Percentiles rank a stretch among this genome's conserved stretches.
Conservation (phyloP, 2,113 vertebrate genomes). For the Pachypanchax playfairii region DNA sequence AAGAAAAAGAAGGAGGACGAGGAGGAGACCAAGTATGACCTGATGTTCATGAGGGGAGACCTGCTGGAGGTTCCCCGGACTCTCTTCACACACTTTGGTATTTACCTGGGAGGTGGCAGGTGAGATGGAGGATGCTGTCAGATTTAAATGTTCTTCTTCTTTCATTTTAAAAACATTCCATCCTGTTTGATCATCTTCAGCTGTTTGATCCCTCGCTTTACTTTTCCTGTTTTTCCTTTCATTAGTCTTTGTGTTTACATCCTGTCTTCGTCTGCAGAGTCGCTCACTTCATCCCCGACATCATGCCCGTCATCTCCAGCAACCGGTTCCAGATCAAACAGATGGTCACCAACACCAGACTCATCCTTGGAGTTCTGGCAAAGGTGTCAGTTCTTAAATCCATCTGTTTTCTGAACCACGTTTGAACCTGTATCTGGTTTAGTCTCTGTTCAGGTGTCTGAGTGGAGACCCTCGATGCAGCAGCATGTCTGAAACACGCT, state of each 20-base stretch:
- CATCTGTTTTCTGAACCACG: no score
- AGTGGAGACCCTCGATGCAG: no score
- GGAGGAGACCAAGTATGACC: not conserved
- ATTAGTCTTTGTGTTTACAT: not conserved
- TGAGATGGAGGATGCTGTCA: conserved; percentile 11
- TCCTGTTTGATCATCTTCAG: not conserved
- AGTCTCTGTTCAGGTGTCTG: no score
- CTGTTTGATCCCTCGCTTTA: no score
- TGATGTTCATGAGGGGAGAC: conserved; percentile 84
- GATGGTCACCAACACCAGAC: conserved; percentile 89
- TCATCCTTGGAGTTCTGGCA: conserved; percentile 85
- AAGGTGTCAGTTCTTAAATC: conserved; percentile 60
- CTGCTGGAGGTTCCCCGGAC: conserved; percentile 91
- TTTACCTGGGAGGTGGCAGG: conserved; percentile 86
- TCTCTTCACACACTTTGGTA: conserved; percentile 92
- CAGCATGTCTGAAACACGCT: no score
- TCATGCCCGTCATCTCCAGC: conserved; percentile 82
- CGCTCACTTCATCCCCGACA: conserved; percentile 92
- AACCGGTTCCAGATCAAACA: conserved; percentile 72
- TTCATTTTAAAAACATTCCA: accelerated
- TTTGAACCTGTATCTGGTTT: no score
- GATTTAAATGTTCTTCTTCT: not conserved
- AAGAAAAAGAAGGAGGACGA: not conserved
- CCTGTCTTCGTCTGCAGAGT: conserved; percentile 86
- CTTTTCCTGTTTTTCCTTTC: not conserved